Evolutionary conservation across 2,797 vertebrate species (phyloP).

Genomic region (Tenualosa ilisha): DNA sequence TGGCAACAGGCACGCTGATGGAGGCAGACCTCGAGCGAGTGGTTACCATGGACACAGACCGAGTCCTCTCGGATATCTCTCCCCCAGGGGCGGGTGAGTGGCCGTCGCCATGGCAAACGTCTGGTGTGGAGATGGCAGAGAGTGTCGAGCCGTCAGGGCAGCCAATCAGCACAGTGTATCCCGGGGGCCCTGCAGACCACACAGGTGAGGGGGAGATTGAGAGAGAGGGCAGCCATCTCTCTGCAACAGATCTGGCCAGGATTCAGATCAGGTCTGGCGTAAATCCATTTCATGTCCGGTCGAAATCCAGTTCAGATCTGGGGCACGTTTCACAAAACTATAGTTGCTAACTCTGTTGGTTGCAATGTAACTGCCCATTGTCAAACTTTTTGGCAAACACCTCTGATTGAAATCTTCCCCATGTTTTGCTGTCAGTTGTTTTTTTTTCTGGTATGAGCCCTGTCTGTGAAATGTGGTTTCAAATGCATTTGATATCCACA

Average conservation of each 20-base stretch:
- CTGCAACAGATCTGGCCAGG: background rate
- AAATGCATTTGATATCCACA: too few relatives aligned
- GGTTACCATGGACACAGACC: conserved; percentile 65
- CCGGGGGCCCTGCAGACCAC: conserved; percentile 43
- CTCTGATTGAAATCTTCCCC: too few relatives aligned
- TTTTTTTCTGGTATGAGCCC: too few relatives aligned
- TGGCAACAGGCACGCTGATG: conserved; percentile 53
- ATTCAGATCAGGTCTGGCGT: background rate
- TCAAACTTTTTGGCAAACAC: too few relatives aligned
- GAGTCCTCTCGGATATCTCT: conserved; percentile 55
- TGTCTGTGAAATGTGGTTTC: background rate
- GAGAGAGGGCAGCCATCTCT: conserved; percentile 3
- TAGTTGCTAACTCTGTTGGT: too few relatives aligned
- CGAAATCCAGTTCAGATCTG: too few relatives aligned
- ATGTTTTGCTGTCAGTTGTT: too few relatives aligned
- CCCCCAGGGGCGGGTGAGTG: conserved; percentile 65
- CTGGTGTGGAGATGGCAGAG: conserved; percentile 67
- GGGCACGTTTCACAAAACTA: too few relatives aligned
- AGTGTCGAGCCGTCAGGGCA: conserved; percentile 53
- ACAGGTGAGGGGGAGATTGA: conserved; percentile 46
- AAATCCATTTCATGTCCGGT: too few relatives aligned
- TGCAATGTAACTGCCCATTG: too few relatives aligned
- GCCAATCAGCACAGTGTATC: conserved; percentile 48
- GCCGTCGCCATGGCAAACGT: conserved; percentile 72
- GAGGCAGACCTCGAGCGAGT: conserved; percentile 61